Base-by-base conservation (phyloP, 2,888 invertebrate species). In the Philereme transversata region DNA sequence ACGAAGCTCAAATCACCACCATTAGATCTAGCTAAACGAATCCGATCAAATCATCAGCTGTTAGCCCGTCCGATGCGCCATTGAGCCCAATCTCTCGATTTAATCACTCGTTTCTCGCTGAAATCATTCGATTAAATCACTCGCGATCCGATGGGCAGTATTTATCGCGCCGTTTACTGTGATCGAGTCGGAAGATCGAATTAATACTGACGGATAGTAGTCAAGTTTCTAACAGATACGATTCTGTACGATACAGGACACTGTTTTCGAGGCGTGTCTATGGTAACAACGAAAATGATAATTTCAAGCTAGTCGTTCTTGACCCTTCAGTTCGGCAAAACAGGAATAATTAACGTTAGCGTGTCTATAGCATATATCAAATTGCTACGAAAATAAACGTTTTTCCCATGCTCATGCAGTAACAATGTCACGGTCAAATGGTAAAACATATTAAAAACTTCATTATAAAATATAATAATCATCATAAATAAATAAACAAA, bases 151-250 rank as follows among this genome's bases (percentile, higher is more conserved):
- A 49, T 43, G 54, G 64, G 72, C 71, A 51, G 77, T 86, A 85
- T 88, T 87, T 85, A 87, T 87, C 74, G 82, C 62, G 51, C 68
- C 84, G 83, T 85, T 88, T 84, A 85, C 76, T 62, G 72, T 82
- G 86, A 87, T 84, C 74, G 85, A 83, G 85, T 78, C 79, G 69
- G 80, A 86, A 82, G 83, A 81, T 78, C 74, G 81, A 72, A 79
- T 82, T 84, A 82, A 80, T 74, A 76, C 81, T 86, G 87, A 86
- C 83, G 79, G 76, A 86, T 86, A 72, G 79, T n/a, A 47, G 5
- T 9, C 47, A 34, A 35, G 33, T 8, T 47, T 47, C 8, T 40
- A 40, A 7, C 7, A 40, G 40, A 22, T 22, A 22, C 22, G 22
- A 22, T 22, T 22, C 22, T 22, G 22, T 22, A 3, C 22, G 36